Base-by-base conservation (phyloP, 2,888 invertebrate genomes). In the Stenotaenia linearis region DNA sequence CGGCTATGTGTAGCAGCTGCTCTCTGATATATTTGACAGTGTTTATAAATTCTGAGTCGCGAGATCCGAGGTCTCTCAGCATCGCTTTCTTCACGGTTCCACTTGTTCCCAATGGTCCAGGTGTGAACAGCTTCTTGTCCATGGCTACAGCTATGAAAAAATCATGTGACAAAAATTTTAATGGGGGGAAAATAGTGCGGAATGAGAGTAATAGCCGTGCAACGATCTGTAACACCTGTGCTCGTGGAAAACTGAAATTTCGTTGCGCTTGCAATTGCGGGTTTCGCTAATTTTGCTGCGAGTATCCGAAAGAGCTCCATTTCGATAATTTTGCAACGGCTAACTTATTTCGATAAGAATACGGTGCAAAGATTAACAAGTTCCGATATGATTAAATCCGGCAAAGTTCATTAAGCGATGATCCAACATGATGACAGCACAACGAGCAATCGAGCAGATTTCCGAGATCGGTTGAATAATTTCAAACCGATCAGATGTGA, bases 51-150 rank as follows among this genome's bases (percentile, higher is more conserved):
- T 86, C 85, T 1, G 82, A 81, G 81, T 88, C 88, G 79, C 88
- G 83, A 0, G 88, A 87, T 1, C 88, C 87, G 32, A 86, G 81
- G 81, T 87, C 87, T 79, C 83, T 80, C 18, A 86, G 82, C 85
- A 86, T 86, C 10, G 86, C 87, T 78, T 85, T 81, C 81, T 86
- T 86, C 1, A 87, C 86, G 21, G 85, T 84, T 32, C 80, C 32
- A 15, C 86, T 86, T 15, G 86, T 86, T 12, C 85, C 84, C 50
- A 88, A 82, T 2, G 88, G 88, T 18, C 88, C 88, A 4, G 88
- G 88, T 1, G 88, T 88, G 81, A 88, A 88, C 32, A 88, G 82
- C 81, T 87, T 87, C 81, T 85, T 84, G 75, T 82, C 83, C 45
- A 45, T 45, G 45, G 45, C 45, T n/a, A 18, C 45, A 5, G 45